Percentiles rank a stretch among this genome's conserved stretches.
Evolutionary conservation across 1,140 invertebrate genomes (phyloP).

Genomic region (Drosophila sulfurigaster): DNA sequence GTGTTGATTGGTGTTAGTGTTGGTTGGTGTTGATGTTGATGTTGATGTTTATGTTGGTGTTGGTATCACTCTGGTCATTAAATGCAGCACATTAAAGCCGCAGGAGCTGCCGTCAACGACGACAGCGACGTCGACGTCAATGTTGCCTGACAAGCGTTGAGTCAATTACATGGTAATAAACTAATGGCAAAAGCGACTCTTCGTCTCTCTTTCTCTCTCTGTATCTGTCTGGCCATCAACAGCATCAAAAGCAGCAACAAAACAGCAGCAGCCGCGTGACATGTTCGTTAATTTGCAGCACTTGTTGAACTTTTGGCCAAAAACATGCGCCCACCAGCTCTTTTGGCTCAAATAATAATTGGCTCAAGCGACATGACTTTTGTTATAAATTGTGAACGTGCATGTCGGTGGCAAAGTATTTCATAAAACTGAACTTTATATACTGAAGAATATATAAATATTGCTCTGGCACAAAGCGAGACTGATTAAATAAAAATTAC

Average conservation of each 20-base stretch:
- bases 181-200: slow-evolving; percentile 66
- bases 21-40: slow-evolving; percentile 17
- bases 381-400: slow-evolving; percentile 17
- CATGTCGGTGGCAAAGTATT: not conserved
- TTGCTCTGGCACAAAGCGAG: not conserved
- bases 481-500: not conserved
- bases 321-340: slow-evolving; percentile 26
- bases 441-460: not conserved
- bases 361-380: slow-evolving; percentile 44
- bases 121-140: slow-evolving; percentile 24
- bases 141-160: slow-evolving; percentile 73
- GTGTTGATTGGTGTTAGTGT: slow-evolving; percentile 20
- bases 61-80: slow-evolving; percentile 62
- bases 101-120: slow-evolving; percentile 52
- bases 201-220: slow-evolving; percentile 2
- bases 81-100: slow-evolving; percentile 80
- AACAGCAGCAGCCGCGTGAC: slow-evolving; percentile 51
- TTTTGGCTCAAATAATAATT: slow-evolving; percentile 53
- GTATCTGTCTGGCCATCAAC: slow-evolving; percentile 16
- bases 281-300: slow-evolving; percentile 67
- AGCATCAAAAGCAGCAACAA: slow-evolving; percentile 42
- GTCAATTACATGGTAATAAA: slow-evolving; percentile 83
- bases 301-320: slow-evolving; percentile 72
- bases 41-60: slow-evolving; percentile 41
- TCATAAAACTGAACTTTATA: not conserved